Evolutionary conservation across 2,797 vertebrate genomes (phyloP).

Genomic region (Lateolabrax maculatus): DNA sequence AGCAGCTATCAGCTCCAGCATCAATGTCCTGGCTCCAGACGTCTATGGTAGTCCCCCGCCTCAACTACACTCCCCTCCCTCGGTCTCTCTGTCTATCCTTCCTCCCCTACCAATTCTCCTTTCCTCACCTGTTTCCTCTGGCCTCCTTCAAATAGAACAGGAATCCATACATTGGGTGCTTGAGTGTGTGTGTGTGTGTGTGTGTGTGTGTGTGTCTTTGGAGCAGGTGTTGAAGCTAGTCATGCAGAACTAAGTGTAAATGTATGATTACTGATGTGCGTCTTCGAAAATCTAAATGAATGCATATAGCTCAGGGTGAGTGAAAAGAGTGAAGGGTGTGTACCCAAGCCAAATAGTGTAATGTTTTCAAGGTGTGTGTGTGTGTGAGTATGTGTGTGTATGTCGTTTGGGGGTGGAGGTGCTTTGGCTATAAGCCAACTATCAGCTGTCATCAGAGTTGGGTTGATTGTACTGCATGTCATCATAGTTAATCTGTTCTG

Average conservation of each 20-base stretch:
- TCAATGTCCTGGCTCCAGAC: constrained; percentile 86
- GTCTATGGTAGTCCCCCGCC: constrained; percentile 67
- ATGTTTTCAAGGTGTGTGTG: constrained; percentile 58
- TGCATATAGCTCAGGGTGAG: constrained; percentile 43
- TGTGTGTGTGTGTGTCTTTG: constrained; percentile 1
- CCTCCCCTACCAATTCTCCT: constrained; percentile 47
- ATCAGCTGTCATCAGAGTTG: constrained; percentile 63
- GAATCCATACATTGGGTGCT: constrained; percentile 30
- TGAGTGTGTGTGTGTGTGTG: constrained; percentile 15
- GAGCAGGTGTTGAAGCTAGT: constrained; percentile 58
- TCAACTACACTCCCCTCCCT: constrained; percentile 40
- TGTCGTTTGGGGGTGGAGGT: constrained; percentile 25
- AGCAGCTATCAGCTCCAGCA: constrained; percentile 81
- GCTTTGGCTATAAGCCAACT: constrained; percentile 68
- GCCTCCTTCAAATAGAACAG: constrained; percentile 29
- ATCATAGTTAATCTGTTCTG: constrained; percentile 31
- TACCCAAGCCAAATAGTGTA: constrained; percentile 45
- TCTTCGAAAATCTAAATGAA: constrained; percentile 39
- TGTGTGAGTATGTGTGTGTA: constrained; percentile 19
- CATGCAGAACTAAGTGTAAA: constrained; percentile 42
- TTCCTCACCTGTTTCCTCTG: constrained; percentile 66
- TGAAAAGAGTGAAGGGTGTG: constrained; percentile 47
- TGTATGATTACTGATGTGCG: constrained; percentile 40
- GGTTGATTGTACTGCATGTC: no score
- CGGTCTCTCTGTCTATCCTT: constrained; percentile 24